Evolutionary conservation across 1,140 invertebrate species (phyloP).

Genomic region (Nixonia krombeini): DNA sequence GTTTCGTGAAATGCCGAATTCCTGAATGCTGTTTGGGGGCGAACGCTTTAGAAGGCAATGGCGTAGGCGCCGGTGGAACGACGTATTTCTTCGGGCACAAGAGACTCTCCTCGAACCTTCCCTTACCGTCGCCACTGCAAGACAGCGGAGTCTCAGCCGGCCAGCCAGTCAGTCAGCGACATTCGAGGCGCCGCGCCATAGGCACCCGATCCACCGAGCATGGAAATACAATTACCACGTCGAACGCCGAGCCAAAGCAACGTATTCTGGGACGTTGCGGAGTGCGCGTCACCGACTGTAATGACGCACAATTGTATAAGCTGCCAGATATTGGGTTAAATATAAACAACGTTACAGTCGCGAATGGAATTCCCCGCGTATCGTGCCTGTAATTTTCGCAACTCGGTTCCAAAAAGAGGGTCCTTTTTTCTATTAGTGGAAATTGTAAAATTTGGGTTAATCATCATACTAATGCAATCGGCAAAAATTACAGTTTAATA

Average conservation of each 20-base stretch:
- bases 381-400: slow-evolving; percentile 7
- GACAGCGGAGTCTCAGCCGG: slow-evolving; percentile 46
- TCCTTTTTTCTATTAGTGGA: neutral
- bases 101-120: slow-evolving; percentile 45
- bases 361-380: slow-evolving; percentile 54
- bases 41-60: slow-evolving; percentile 24
- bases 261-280: slow-evolving; percentile 48
- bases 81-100: slow-evolving; percentile 34
- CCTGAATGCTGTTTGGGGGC: slow-evolving; percentile 30
- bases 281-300: slow-evolving; percentile 54
- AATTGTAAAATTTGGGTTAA: too few relatives aligned
- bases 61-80: slow-evolving; percentile 37
- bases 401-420: too few relatives aligned
- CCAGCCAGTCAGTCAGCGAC: slow-evolving; percentile 48
- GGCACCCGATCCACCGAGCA: slow-evolving; percentile 55
- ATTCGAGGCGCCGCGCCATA: slow-evolving; percentile 39
- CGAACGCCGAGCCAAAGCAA: slow-evolving; percentile 50
- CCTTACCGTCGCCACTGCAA: slow-evolving; percentile 34
- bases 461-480: too few relatives aligned
- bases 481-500: too few relatives aligned
- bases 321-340: slow-evolving; percentile 67
- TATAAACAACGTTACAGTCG: slow-evolving; percentile 66
- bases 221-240: slow-evolving; percentile 66
- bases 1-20: slow-evolving; percentile 56
- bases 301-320: slow-evolving; percentile 67